phyloP scores from a whole-genome alignment of 2,113 vertebrate genomes.

The Deroptyus accipitrinus region DNA sequence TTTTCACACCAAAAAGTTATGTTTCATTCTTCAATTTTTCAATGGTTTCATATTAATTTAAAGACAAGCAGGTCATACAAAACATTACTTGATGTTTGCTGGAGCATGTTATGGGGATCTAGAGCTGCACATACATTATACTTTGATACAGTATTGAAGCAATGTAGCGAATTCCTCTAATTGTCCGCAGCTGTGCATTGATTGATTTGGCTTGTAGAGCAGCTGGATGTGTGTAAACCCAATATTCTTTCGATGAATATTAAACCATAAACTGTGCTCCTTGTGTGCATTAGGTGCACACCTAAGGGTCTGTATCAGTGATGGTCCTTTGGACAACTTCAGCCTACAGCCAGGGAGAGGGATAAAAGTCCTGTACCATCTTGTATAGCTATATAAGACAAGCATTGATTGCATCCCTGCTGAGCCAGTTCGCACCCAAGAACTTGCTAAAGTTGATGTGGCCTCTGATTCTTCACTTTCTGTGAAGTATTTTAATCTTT shows the following conservation, averaged over 20 bases:
- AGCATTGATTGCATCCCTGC: neutral
- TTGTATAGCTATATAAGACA: neutral
- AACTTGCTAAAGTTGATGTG: neutral
- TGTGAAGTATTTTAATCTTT: neutral
- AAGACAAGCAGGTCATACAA: neutral
- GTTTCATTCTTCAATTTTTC: neutral
- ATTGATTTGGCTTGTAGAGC: neutral
- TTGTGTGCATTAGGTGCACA: neutral
- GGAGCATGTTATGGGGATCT: neutral
- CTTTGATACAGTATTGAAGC: neutral
- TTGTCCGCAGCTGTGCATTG: rapidly evolving
- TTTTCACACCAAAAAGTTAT: neutral
- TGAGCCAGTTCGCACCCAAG: neutral
- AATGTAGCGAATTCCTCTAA: neutral
- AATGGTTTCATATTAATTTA: neutral
- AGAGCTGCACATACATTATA: neutral
- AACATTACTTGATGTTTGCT: neutral
- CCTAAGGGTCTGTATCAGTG: neutral
- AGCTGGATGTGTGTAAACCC: neutral
- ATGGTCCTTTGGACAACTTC: neutral
- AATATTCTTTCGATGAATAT: neutral
- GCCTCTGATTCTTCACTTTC: neutral
- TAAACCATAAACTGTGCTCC: neutral
- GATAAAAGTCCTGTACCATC: neutral
- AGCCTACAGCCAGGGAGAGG: neutral